phyloP scores from a whole-genome alignment of 2,888 invertebrate species.

The Acanthopleura granulata region DNA sequence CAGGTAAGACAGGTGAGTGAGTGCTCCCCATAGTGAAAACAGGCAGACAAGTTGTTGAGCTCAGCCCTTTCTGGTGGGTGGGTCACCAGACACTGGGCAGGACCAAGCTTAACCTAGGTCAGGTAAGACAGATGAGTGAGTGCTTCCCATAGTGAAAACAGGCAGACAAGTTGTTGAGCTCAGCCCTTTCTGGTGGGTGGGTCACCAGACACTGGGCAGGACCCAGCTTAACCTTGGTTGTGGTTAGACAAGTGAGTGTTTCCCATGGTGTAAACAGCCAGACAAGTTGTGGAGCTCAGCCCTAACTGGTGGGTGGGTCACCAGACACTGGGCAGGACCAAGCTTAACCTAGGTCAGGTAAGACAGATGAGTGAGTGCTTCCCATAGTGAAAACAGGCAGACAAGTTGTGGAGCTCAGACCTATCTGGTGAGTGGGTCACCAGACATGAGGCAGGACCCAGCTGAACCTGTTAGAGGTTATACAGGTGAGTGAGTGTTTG shows the following conservation, averaged over 20 bases:
- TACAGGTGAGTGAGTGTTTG: conserved; percentile 51
- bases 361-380: conserved; percentile 43
- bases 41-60: too few species aligned
- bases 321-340: conserved; percentile 69
- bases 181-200: conserved; percentile 69
- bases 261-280: conserved; percentile 63
- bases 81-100: too few species aligned
- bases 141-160: conserved; percentile 60
- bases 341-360: conserved; percentile 69
- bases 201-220: conserved; percentile 68
- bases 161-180: conserved; percentile 64
- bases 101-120: too few species aligned
- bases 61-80: too few species aligned
- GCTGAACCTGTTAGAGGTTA: too few species aligned
- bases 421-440: too few species aligned
- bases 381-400: too few species aligned
- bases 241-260: conserved; percentile 59
- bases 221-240: conserved; percentile 69
- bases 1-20: conserved; percentile 63
- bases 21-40: too few species aligned
- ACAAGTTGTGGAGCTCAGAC: too few species aligned
- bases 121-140: too few species aligned
- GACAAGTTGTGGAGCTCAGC: conserved; percentile 59
- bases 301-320: conserved; percentile 69
- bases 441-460: too few species aligned